phyloP scores from a whole-genome alignment of 1,140 invertebrate species.

The Hycleus cichorii region DNA sequence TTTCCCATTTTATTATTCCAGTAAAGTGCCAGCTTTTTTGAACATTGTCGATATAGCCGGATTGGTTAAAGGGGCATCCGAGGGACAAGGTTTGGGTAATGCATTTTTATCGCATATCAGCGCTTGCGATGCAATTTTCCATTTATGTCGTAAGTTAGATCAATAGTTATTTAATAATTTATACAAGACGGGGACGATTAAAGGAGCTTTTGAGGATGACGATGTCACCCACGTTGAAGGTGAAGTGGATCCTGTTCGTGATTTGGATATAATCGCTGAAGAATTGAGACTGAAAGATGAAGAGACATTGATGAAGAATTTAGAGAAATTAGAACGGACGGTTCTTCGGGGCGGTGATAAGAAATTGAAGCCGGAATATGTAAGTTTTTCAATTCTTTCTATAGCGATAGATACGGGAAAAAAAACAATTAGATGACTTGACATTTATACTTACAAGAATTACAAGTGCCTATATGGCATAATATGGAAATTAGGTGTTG shows the following conservation, averaged over 20 bases:
- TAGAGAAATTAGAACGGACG: conserved; percentile 84
- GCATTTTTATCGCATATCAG: conserved; percentile 97
- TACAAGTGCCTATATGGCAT: no score
- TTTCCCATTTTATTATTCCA: conserved; percentile 40
- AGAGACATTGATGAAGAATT: conserved; percentile 68
- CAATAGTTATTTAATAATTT: neutral
- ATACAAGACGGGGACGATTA: no score
- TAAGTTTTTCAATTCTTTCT: conserved; percentile 46
- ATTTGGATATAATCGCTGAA: conserved; percentile 94
- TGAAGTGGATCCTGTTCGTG: conserved; percentile 93
- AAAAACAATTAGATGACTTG: no score
- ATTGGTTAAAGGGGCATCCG: conserved; percentile 93
- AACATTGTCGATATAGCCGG: conserved; percentile 99
- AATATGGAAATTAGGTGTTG: neutral
- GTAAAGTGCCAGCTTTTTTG: conserved; percentile 94
- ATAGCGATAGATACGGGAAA: no score
- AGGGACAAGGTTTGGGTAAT: conserved; percentile 97
- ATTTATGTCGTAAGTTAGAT: conserved; percentile 81
- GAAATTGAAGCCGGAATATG: conserved; percentile 92
- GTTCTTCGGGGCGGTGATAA: conserved; percentile 91
- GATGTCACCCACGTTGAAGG: conserved; percentile 98
- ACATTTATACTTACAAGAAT: no score
- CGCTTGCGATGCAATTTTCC: conserved; percentile 98
- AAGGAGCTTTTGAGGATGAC: conserved; percentile 95
- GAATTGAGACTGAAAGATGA: conserved; percentile 93